phyloP scores from a whole-genome alignment of 2,888 invertebrate species.

The Galerucella calmariensis region DNA sequence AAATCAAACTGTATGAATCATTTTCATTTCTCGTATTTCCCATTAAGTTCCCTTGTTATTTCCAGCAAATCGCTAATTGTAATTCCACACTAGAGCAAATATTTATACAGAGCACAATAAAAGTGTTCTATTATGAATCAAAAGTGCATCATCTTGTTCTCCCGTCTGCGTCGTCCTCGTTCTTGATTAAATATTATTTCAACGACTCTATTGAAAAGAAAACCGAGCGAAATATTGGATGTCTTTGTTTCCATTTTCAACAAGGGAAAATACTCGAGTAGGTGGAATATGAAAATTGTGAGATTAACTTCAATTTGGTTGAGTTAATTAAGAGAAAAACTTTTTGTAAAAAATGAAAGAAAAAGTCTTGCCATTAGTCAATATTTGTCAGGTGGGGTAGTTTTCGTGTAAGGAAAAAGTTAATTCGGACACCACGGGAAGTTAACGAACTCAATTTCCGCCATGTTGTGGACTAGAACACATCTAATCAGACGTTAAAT shows the following conservation, averaged over 20 bases:
- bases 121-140: slow-evolving; percentile 40
- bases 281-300: background rate
- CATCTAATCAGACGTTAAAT: slow-evolving; percentile 43
- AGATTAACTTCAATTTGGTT: background rate
- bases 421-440: slow-evolving; percentile 44
- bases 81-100: slow-evolving; percentile 33
- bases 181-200: slow-evolving; percentile 43
- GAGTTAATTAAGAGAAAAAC: background rate
- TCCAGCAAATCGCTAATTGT: slow-evolving; percentile 38
- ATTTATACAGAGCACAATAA: slow-evolving; percentile 39
- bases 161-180: background rate
- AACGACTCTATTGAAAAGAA: slow-evolving; percentile 30
- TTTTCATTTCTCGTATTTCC: slow-evolving; percentile 27
- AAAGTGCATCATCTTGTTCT: slow-evolving; percentile 38
- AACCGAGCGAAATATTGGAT: slow-evolving; percentile 21
- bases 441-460: slow-evolving; percentile 50
- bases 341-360: too few relatives aligned
- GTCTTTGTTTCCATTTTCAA: slow-evolving; percentile 4
- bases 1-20: slow-evolving; percentile 28
- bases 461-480: slow-evolving; percentile 45
- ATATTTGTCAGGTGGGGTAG: slow-evolving; percentile 44
- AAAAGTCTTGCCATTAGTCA: slow-evolving; percentile 40
- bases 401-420: slow-evolving; percentile 39
- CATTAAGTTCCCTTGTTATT: slow-evolving; percentile 28
- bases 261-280: background rate